Evolutionary conservation across 2,797 vertebrate genomes (phyloP).

Genomic region (Acipenser ruthenus): DNA sequence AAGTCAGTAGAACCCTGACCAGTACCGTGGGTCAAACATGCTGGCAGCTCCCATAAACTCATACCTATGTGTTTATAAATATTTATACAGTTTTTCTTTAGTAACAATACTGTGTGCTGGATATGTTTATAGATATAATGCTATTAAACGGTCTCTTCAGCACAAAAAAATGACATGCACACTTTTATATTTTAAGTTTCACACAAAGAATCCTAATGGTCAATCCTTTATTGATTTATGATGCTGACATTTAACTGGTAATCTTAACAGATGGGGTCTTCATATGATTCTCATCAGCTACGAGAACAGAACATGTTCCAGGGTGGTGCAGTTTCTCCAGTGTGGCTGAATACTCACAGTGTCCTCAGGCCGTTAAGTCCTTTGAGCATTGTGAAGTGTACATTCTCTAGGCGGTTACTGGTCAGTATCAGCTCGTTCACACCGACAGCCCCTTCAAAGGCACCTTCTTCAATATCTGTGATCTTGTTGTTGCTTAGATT

Average conservation of each 20-base stretch:
- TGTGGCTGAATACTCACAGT: slow-evolving; percentile 65
- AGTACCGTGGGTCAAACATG: too few relatives aligned
- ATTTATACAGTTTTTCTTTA: too few relatives aligned
- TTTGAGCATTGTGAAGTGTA: slow-evolving; percentile 88
- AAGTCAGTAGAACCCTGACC: too few relatives aligned
- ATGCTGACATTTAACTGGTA: slow-evolving; percentile 19
- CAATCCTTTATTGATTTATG: slow-evolving; percentile 12
- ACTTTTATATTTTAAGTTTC: slow-evolving; percentile 3
- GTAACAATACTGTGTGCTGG: too few relatives aligned
- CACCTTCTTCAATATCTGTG: slow-evolving; percentile 93
- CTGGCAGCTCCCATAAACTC: too few relatives aligned
- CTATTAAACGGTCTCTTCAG: background rate
- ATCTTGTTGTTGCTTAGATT: slow-evolving; percentile 97
- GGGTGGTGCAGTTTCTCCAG: background rate
- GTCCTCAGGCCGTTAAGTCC: slow-evolving; percentile 88
- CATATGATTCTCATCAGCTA: background rate
- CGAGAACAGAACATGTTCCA: background rate
- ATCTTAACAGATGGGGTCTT: slow-evolving; percentile 2
- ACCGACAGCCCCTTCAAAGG: slow-evolving; percentile 85
- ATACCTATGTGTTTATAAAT: too few relatives aligned
- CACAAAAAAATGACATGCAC: slow-evolving; percentile 7
- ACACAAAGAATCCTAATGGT: slow-evolving; percentile 9
- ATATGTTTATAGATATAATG: background rate
- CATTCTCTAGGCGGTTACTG: slow-evolving; percentile 83
- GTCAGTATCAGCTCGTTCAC: slow-evolving; percentile 91